Evolutionary conservation across 1,140 invertebrate genomes (phyloP).

Genomic region (Alviniconcha marisindica): DNA sequence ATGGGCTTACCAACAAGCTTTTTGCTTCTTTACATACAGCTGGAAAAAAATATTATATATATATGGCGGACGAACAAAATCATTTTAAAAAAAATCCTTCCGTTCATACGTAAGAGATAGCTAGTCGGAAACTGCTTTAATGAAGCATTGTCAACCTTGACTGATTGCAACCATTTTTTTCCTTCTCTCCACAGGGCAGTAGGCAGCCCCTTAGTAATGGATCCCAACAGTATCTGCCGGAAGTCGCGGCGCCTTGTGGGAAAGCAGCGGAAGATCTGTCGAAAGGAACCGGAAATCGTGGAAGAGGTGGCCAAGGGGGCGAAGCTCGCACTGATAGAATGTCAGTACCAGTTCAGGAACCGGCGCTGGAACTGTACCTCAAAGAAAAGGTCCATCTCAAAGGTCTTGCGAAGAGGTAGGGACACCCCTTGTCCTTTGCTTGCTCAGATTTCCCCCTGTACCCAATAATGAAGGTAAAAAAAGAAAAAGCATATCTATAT

Average conservation of each 20-base stretch:
- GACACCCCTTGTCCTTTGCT: too few species aligned
- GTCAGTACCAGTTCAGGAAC: slow-evolving; percentile 73
- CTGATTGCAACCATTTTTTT: not conserved
- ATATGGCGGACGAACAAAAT: too few species aligned
- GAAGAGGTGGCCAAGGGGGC: slow-evolving; percentile 72
- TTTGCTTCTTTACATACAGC: too few species aligned
- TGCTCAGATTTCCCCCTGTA: too few species aligned
- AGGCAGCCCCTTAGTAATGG: slow-evolving; percentile 88
- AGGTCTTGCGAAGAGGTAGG: slow-evolving; percentile 82
- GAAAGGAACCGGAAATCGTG: slow-evolving; percentile 74
- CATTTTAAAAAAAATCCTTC: too few species aligned
- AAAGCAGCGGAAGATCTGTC: slow-evolving; percentile 81
- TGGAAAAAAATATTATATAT: too few species aligned
- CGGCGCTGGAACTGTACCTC: slow-evolving; percentile 75
- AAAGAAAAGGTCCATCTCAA: slow-evolving; percentile 65
- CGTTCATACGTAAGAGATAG: too few species aligned
- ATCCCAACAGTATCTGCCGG: slow-evolving; percentile 90
- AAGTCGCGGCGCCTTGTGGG: slow-evolving; percentile 84
- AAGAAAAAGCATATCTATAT: too few species aligned
- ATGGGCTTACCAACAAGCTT: too few species aligned
- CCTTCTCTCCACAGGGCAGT: slow-evolving; percentile 71
- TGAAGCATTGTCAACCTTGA: not conserved
- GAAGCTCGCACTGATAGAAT: slow-evolving; percentile 72
- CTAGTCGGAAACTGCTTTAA: not conserved
- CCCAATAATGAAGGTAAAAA: too few species aligned